Evolutionary conservation across 2,113 vertebrate species (phyloP).

Genomic region (Paradoxurus hermaphroditus): DNA sequence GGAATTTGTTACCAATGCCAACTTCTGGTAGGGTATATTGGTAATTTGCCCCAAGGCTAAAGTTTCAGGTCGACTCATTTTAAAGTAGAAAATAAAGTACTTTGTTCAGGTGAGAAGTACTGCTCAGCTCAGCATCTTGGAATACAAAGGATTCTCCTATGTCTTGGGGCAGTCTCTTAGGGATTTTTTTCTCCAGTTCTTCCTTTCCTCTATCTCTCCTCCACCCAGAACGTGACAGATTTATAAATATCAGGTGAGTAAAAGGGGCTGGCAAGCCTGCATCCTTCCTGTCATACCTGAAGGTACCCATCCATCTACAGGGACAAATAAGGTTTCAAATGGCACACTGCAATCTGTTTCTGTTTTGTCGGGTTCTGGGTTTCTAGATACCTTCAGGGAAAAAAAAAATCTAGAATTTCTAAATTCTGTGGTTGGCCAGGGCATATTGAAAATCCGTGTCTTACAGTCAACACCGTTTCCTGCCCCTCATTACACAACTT

Average conservation of each 20-base stretch:
- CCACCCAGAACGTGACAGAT: not conserved
- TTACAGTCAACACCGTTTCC: constrained; percentile 25
- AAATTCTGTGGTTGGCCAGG: not conserved
- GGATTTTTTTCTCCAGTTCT: not conserved
- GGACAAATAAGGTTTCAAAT: not conserved
- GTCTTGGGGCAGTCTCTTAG: not conserved
- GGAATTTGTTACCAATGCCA: constrained; percentile 61
- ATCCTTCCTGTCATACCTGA: not conserved
- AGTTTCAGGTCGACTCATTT: not conserved
- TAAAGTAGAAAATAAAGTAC: not conserved
- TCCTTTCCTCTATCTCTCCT: not conserved
- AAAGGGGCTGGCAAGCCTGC: not conserved
- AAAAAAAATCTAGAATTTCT: constrained; percentile 34
- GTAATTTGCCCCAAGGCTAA: constrained; percentile 39
- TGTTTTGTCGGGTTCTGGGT: not conserved
- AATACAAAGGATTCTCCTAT: not conserved
- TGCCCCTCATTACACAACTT: constrained; percentile 50
- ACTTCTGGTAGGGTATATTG: constrained; percentile 55
- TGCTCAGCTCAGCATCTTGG: not conserved
- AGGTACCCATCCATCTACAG: not conserved
- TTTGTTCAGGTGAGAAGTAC: constrained; percentile 34
- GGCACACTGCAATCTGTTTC: not conserved
- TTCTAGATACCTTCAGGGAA: not conserved
- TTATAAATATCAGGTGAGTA: not conserved
- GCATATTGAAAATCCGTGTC: constrained; percentile 47